A percentile compares a stretch with the other conserved stretches of the same genome.
These are phyloP conservation scores for Strix aluco DNA, from an alignment of 2,113 vertebrate species.

Conservation along the genomic window DNA sequence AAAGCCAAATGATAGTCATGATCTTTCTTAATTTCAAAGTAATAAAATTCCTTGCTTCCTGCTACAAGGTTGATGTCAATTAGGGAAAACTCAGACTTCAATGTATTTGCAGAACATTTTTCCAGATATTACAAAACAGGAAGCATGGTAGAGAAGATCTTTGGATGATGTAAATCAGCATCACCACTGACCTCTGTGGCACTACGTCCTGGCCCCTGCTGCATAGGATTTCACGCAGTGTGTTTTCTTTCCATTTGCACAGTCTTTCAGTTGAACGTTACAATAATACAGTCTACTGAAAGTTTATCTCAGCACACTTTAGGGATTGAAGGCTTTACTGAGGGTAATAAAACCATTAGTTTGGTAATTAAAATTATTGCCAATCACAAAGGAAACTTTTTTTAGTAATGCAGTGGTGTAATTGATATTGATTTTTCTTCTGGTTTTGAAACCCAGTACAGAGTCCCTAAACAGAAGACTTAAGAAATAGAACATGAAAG, in stretches of 20 bases:
- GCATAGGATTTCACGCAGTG: background rate
- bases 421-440: conserved; percentile 49
- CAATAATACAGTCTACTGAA: background rate
- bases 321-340: conserved; percentile 24
- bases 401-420: background rate
- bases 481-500: background rate
- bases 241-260: background rate
- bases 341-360: conserved; percentile 41
- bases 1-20: background rate
- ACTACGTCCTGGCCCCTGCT: background rate
- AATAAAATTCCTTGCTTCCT: background rate
- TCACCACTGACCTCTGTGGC: background rate
- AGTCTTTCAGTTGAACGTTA: background rate
- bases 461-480: background rate
- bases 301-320: background rate
- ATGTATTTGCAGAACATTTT: background rate
- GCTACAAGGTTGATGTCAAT: background rate
- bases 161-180: background rate
- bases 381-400: conserved; percentile 45
- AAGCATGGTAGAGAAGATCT: background rate
- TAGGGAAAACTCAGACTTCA: background rate
- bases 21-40: background rate
- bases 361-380: conserved; percentile 63
- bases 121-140: background rate
- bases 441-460: background rate